These are phyloP conservation scores for Zeugodacus cucurbitae DNA, from an alignment of 1,140 invertebrate genomes.

Conservation along the genomic window DNA sequence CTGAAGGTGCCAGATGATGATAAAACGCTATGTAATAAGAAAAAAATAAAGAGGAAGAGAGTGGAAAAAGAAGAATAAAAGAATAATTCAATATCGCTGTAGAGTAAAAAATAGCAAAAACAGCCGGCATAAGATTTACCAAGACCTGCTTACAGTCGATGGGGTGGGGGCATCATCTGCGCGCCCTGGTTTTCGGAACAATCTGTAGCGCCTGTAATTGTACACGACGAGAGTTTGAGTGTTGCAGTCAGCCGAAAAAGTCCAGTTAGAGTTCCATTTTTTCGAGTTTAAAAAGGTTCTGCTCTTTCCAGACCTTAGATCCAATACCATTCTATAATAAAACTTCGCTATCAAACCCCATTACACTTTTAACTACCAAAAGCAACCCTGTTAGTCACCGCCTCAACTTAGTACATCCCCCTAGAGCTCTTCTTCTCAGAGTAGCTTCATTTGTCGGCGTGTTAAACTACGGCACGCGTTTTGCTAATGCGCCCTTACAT, in stretches of 20 bases:
- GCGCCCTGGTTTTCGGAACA: neutral
- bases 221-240: neutral
- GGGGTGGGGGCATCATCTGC: neutral
- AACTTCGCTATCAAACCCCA: too few relatives aligned
- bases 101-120: neutral
- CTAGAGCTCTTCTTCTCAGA: neutral
- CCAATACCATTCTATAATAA: too few relatives aligned
- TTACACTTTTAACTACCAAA: neutral
- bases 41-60: neutral
- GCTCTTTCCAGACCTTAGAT: too few relatives aligned
- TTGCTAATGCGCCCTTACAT: neutral
- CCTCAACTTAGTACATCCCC: neutral
- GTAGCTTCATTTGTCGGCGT: neutral
- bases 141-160: neutral
- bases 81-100: neutral
- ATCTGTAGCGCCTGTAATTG: constrained; percentile 14
- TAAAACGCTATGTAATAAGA: neutral
- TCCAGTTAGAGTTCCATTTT: too few relatives aligned
- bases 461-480: constrained; percentile 13
- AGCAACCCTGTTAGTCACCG: neutral
- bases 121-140: too few relatives aligned
- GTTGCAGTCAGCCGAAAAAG: neutral
- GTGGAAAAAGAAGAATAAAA: neutral
- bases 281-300: too few relatives aligned
- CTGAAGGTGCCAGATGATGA: constrained; percentile 29